A percentile compares a stretch with the other conserved stretches of the same genome.
Conservation (phyloP, 2,888 invertebrate species). For the Agapetus fuscipes region DNA sequence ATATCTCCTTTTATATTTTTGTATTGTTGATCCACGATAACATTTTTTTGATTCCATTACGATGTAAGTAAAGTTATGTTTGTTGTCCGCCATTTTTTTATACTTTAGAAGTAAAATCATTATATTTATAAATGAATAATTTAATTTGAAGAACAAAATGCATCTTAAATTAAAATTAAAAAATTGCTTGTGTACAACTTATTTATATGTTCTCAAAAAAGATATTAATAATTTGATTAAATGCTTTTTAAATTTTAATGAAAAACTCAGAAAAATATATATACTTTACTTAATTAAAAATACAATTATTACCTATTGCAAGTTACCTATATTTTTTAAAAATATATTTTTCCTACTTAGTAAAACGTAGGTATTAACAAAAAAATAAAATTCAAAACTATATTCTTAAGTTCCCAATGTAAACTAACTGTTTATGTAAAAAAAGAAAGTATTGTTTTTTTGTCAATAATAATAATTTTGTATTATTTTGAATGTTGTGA, state of each 20-base stretch:
- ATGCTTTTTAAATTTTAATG: background rate
- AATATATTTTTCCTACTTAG: background rate
- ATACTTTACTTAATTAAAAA: no score
- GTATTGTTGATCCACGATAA: constrained; percentile 14
- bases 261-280: background rate
- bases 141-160: background rate
- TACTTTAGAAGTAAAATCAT: no score
- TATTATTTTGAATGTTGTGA: constrained; percentile 14
- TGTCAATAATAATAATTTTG: constrained; percentile 6
- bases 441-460: constrained; percentile 7
- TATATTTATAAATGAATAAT: no score
- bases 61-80: constrained; percentile 17
- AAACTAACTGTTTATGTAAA: constrained; percentile 6
- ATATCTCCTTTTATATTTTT: constrained; percentile 13
- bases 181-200: background rate
- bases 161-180: constrained; percentile 3
- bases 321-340: constrained; percentile 7
- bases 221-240: background rate
- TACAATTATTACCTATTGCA: background rate
- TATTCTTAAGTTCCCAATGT: constrained; percentile 6
- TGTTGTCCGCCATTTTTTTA: constrained; percentile 7
- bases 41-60: constrained; percentile 20
- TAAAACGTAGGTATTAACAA: background rate
- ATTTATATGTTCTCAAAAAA: background rate
- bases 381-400: background rate